Evolutionary conservation across 2,888 invertebrate genomes (phyloP).

Genomic region (Diaperis boleti): DNA sequence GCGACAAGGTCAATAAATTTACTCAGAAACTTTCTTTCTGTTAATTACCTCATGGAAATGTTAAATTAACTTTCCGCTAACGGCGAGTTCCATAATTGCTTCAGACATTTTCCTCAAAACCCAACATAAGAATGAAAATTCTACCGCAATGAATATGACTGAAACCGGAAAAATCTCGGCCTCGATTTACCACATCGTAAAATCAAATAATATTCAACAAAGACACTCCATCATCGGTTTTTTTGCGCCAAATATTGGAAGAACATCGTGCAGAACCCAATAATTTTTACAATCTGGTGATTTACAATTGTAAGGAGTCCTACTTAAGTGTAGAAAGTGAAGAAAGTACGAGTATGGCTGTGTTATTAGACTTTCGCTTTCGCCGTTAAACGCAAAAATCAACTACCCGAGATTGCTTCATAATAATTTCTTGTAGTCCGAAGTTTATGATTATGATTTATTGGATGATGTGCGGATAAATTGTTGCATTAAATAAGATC

Average conservation of each 20-base stretch:
- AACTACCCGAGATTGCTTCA: constrained; percentile 34
- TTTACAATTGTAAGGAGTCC: constrained; percentile 48
- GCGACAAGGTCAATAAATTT: neutral
- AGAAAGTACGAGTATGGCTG: constrained; percentile 54
- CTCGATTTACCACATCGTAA: no score
- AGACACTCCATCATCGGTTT: neutral
- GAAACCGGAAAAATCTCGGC: no score
- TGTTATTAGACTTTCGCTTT: constrained; percentile 54
- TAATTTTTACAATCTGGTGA: constrained; percentile 40
- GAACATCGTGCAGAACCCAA: constrained; percentile 16
- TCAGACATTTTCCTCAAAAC: no score
- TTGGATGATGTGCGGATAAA: constrained; percentile 1
- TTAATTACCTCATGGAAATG: no score
- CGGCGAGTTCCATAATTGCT: no score
- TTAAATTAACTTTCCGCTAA: no score
- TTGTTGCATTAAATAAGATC: constrained; percentile 16
- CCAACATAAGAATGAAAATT: no score
- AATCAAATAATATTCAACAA: no score
- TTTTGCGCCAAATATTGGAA: no score
- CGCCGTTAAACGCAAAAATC: constrained; percentile 47
- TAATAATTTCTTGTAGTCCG: constrained; percentile 32
- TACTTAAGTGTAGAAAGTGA: constrained; percentile 56
- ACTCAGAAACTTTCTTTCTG: neutral
- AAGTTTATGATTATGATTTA: constrained; percentile 26
- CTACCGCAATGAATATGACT: no score